Evolutionary conservation across 2,888 invertebrate species (phyloP).

Genomic region (Athripsodes cinereus): DNA sequence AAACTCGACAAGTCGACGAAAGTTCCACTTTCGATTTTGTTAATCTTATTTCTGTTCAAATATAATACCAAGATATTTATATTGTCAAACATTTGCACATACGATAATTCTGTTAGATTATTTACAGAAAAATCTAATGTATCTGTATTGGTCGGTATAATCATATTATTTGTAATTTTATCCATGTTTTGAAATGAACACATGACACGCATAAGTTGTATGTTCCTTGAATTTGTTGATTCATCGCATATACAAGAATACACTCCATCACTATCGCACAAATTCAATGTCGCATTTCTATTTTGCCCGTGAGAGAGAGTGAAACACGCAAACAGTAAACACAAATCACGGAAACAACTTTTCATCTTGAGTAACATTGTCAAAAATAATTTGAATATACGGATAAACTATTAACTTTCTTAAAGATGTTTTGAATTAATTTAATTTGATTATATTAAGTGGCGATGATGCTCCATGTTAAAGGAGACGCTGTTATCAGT

Average conservation of each 20-base stretch:
- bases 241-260: slow-evolving; percentile 16
- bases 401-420: too few species aligned
- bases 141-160: slow-evolving; percentile 34
- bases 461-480: too few species aligned
- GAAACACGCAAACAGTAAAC: too few species aligned
- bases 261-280: slow-evolving; percentile 10
- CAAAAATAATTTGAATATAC: too few species aligned
- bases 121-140: slow-evolving; percentile 40
- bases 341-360: too few species aligned
- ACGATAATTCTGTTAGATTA: slow-evolving; percentile 33
- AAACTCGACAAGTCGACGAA: slow-evolving; percentile 37
- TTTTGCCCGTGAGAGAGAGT: background rate
- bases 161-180: slow-evolving; percentile 31
- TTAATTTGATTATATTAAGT: too few species aligned
- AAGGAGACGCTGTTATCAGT: too few species aligned
- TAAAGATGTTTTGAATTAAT: too few species aligned
- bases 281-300: background rate
- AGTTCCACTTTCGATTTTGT: slow-evolving; percentile 33
- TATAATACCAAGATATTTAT: slow-evolving; percentile 32
- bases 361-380: too few species aligned
- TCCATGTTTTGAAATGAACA: slow-evolving; percentile 34
- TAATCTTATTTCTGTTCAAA: slow-evolving; percentile 37
- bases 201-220: slow-evolving; percentile 32
- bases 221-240: slow-evolving; percentile 22
- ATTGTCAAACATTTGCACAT: slow-evolving; percentile 7